Percentiles rank a stretch among this genome's conserved stretches.
Evolutionary conservation across 2,888 invertebrate genomes (phyloP).

Genomic region (Adela reaumurella): DNA sequence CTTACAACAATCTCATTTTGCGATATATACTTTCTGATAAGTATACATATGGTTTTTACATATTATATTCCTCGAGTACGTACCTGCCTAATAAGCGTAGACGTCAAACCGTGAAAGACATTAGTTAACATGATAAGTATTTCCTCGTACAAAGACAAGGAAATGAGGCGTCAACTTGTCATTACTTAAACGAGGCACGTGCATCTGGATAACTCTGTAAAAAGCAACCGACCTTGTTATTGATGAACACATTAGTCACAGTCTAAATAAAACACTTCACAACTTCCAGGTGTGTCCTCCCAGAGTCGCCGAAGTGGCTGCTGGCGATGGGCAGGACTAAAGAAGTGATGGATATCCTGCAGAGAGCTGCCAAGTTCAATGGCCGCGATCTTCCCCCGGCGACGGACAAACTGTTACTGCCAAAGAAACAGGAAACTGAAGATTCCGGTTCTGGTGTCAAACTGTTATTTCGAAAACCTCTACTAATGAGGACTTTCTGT

Average conservation of each 20-base stretch:
- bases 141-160: too few species aligned
- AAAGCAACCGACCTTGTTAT: neutral
- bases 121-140: too few species aligned
- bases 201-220: neutral
- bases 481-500: slow-evolving; percentile 66
- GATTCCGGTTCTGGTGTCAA: slow-evolving; percentile 54
- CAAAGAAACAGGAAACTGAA: slow-evolving; percentile 36
- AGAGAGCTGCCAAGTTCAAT: slow-evolving; percentile 65
- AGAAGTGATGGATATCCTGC: slow-evolving; percentile 63
- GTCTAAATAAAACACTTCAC: neutral
- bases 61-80: too few species aligned
- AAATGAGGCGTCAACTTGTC: neutral
- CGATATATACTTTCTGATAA: too few species aligned
- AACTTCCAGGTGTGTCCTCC: slow-evolving; percentile 64
- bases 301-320: slow-evolving; percentile 80
- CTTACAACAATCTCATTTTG: too few species aligned
- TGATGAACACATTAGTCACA: neutral
- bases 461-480: slow-evolving; percentile 63
- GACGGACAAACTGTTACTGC: slow-evolving; percentile 64
- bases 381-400: slow-evolving; percentile 61
- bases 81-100: too few species aligned
- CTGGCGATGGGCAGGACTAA: slow-evolving; percentile 68
- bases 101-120: too few species aligned
- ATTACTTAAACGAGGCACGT: neutral
- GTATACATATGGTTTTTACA: neutral